Conservation (phyloP, 2,888 invertebrate genomes). For the Monochamus alternatus region DNA sequence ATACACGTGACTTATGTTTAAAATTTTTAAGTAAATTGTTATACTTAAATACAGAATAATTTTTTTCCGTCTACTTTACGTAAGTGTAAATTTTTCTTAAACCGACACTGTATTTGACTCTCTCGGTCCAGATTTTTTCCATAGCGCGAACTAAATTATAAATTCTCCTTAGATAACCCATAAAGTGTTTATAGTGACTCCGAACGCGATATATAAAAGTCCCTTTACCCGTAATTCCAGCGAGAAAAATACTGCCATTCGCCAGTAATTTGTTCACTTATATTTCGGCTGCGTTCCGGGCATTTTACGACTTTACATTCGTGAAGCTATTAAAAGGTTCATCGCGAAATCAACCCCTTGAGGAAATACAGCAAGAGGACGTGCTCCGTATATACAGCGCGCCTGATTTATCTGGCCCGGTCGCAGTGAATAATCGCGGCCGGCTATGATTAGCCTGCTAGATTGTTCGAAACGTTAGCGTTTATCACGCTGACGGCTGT, state of each 20-base stretch:
- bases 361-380: slow-evolving; percentile 61
- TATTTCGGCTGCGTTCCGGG: slow-evolving; percentile 45
- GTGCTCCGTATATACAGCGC: slow-evolving; percentile 58
- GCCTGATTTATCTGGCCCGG: slow-evolving; percentile 51
- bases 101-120: too few relatives aligned
- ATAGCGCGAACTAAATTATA: background rate
- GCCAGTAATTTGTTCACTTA: slow-evolving; percentile 25
- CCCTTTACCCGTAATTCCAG: slow-evolving; percentile 12
- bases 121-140: too few relatives aligned
- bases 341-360: slow-evolving; percentile 62
- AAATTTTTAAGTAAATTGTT: too few relatives aligned
- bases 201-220: slow-evolving; percentile 19
- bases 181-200: slow-evolving; percentile 13
- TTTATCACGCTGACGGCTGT: slow-evolving; percentile 19
- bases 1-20: too few relatives aligned
- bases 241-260: slow-evolving; percentile 9
- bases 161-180: background rate
- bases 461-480: slow-evolving; percentile 24
- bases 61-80: too few relatives aligned
- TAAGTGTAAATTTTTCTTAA: too few relatives aligned
- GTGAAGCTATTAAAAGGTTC: slow-evolving; percentile 62
- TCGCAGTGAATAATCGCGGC: slow-evolving; percentile 27
- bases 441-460: slow-evolving; percentile 16
- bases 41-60: too few relatives aligned
- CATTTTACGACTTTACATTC: slow-evolving; percentile 62